A percentile compares a stretch with the other conserved stretches of the same genome.
These are phyloP conservation scores for Diceros bicornis DNA, from an alignment of 2,797 vertebrate genomes.

Conservation along the genomic window DNA sequence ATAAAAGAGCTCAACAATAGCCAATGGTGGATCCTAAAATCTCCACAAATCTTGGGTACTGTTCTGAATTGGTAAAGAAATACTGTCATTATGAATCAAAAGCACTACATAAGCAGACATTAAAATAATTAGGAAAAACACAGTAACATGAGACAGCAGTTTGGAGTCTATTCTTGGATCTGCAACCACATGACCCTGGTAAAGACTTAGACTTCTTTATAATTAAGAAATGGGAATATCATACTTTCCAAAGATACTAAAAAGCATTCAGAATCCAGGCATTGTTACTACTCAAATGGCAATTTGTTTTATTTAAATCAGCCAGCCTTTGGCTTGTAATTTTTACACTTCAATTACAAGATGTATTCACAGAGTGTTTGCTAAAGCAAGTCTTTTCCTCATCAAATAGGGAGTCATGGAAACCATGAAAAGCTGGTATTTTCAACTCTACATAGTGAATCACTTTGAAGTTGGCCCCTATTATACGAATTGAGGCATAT, in stretches of 20 bases:
- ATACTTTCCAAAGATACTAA: conserved; percentile 48
- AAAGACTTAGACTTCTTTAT: conserved; percentile 3
- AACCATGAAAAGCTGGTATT: conserved; percentile 42
- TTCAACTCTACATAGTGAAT: conserved; percentile 15
- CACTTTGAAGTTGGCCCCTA: conserved; percentile 23
- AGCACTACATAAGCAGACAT: not conserved
- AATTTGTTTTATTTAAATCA: conserved; percentile 68
- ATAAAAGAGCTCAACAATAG: not conserved
- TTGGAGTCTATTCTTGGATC: not conserved
- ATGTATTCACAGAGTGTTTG: conserved; percentile 40
- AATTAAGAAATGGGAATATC: conserved; percentile 48
- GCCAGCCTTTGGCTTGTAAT: conserved; percentile 26
- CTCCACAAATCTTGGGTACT: not conserved
- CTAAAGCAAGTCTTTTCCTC: conserved; percentile 44
- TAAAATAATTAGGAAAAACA: conserved; percentile 36
- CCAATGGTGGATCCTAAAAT: not conserved
- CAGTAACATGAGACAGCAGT: not conserved
- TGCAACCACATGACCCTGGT: not conserved
- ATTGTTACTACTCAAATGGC: not conserved
- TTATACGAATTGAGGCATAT: not conserved
- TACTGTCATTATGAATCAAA: not conserved
- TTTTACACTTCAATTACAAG: conserved; percentile 67
- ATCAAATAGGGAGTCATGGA: conserved; percentile 22
- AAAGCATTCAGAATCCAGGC: conserved; percentile 44
- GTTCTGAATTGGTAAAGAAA: conserved; percentile 50